A percentile compares a stretch with the other conserved stretches of the same genome.
phyloP scores from a whole-genome alignment of 2,113 vertebrate genomes.

The Pardalotus punctatus region DNA sequence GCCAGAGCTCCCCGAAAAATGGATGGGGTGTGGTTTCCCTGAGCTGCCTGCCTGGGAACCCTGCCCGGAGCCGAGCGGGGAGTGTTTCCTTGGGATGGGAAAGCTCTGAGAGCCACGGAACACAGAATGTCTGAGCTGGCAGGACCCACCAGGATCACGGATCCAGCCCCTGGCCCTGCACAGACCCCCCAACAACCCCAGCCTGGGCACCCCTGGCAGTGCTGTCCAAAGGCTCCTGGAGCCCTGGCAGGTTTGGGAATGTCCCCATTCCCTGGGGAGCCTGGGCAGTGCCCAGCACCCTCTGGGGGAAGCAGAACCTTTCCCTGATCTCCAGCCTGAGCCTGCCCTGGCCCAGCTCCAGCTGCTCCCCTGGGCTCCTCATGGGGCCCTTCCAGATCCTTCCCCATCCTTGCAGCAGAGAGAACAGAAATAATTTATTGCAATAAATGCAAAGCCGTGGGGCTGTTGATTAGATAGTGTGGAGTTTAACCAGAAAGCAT shows the following conservation, averaged over 20 bases:
- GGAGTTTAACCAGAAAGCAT: neutral
- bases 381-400: neutral
- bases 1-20: neutral
- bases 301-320: neutral
- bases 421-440: neutral
- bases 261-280: neutral
- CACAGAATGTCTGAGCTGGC: neutral
- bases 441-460: neutral
- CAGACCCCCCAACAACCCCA: neutral
- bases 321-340: rapidly evolving
- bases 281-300: neutral
- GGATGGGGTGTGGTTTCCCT: neutral
- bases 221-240: neutral
- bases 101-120: neutral
- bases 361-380: no score
- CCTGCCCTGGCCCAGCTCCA: neutral
- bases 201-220: neutral
- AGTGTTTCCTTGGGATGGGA: no score
- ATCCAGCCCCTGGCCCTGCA: neutral
- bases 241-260: neutral
- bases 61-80: neutral
- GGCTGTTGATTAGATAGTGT: rapidly evolving
- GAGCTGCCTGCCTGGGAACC: neutral
- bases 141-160: rapidly evolving
- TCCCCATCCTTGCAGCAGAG: neutral